Evolutionary conservation across 2,888 invertebrate genomes (phyloP).

Genomic region (Melieria picta): DNA sequence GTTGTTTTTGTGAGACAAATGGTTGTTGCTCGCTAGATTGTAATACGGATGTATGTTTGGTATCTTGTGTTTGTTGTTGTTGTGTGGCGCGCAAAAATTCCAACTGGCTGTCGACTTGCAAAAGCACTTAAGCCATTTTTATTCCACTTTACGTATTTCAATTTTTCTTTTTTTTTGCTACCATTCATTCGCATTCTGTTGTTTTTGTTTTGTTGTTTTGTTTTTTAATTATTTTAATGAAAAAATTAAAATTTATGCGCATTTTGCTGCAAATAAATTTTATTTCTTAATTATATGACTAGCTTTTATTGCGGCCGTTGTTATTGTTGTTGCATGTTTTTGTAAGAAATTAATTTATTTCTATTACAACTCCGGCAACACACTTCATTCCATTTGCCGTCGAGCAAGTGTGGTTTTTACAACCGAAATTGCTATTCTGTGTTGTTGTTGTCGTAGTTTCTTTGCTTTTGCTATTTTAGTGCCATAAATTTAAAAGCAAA

Average conservation of each 20-base stretch:
- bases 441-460: conserved; percentile 24
- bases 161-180: no score
- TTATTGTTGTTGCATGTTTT: not conserved
- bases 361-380: not conserved
- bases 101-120: not conserved
- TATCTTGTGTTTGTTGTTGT: no score
- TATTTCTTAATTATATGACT: conserved; percentile 3
- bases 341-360: not conserved
- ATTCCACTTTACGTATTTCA: not conserved
- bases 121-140: conserved; percentile 4
- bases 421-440: conserved; percentile 16
- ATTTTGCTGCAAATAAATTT: not conserved
- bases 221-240: conserved; percentile 1
- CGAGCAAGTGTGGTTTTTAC: conserved; percentile 8
- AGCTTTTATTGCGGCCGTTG: not conserved
- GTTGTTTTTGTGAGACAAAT: no score
- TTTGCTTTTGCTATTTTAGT: conserved; percentile 22
- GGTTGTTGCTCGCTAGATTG: no score
- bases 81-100: no score
- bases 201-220: not conserved
- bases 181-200: no score
- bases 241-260: conserved; percentile 8
- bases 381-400: not conserved
- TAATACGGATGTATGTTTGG: no score
- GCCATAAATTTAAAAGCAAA: conserved; percentile 36